Evolutionary conservation across 2,113 vertebrate genomes (phyloP), one percentile per base, ranked within the genome.

Genomic region (Saccopteryx leptura): DNA sequence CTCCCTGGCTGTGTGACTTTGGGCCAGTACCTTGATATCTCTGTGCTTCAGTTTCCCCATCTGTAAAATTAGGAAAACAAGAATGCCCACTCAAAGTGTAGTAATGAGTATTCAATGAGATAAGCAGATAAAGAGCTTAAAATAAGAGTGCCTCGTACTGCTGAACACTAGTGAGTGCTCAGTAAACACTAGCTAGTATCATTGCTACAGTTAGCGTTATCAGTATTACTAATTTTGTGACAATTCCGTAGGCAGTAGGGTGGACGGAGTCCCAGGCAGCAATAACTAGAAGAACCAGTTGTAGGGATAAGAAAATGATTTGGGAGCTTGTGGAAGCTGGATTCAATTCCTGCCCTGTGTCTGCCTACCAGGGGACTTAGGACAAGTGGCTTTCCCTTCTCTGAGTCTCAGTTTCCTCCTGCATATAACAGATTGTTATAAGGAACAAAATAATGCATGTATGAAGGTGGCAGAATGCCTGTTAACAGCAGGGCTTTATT

Each of bases 1-100:
- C 46, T 50, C 72, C n/a, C 89, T 76, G 54, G 66, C 85, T 89
- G 46, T 61, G 66, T 75, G 74, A 72, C 58, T 66, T 60, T 61
- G 80, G 21, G 26, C 66, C 33, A 48, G 56, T 80, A 50, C 39
- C 50, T 90, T 78, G 60, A 76, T 39, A 24, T 28, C 75, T 28
- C 75, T 24, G 54, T 88, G 83, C 72, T 74, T 80, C 65, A 1
- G 24, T 86, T 50, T 86, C 74, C 81, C 85, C 66, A n/a, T 39
- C 31, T n/a, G 17, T 58, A 72, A 84, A 72, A 68, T 0, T 28
- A 66, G 66, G 19, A 18, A 66, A 84, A 85, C 31, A 66, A 28
- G 0, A 85, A 15, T 17, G 7, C 56, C 63, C 72, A 10, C 48
- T 24, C 24, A 11, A 65, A 52, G 50, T 24, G 2, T 23, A 18